Percentiles rank a stretch among this genome's conserved stretches.
These are phyloP conservation scores for Thymelicus sylvestris DNA, from an alignment of 2,888 invertebrate genomes.

Conservation along the genomic window DNA sequence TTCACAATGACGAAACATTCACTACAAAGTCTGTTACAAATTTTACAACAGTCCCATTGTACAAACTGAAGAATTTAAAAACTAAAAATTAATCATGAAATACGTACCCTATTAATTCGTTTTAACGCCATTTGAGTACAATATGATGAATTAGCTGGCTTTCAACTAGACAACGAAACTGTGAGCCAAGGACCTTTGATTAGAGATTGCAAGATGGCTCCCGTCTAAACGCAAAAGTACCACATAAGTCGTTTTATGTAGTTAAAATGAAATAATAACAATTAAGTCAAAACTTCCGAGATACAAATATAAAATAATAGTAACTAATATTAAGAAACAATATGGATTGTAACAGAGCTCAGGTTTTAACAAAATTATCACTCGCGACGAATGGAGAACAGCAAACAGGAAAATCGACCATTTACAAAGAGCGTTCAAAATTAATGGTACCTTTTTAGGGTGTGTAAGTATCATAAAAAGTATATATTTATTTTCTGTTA, in stretches of 20 bases:
- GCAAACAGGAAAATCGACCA: constrained; percentile 84
- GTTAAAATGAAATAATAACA: constrained; percentile 65
- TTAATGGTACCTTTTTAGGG: constrained; percentile 42
- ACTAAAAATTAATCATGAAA: constrained; percentile 63
- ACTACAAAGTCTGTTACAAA: constrained; percentile 78
- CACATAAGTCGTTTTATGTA: constrained; percentile 87
- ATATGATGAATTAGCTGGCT: constrained; percentile 89
- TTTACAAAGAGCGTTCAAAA: constrained; percentile 73
- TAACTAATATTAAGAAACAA: constrained; percentile 78
- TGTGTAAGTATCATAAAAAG: constrained; percentile 9
- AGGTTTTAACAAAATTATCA: constrained; percentile 73
- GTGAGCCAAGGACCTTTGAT: constrained; percentile 94
- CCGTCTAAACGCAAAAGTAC: constrained; percentile 91
- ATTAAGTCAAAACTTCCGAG: constrained; percentile 65
- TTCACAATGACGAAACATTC: constrained; percentile 88
- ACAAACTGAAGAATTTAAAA: constrained; percentile 52
- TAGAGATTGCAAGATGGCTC: constrained; percentile 95
- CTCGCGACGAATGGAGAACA: constrained; percentile 78
- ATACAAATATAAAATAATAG: constrained; percentile 75
- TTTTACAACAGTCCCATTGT: constrained; percentile 70
- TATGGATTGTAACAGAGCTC: constrained; percentile 71
- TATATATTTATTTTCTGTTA: constrained; percentile 15
- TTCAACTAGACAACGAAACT: constrained; percentile 92
- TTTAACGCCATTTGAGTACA: constrained; percentile 96
- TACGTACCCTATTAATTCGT: constrained; percentile 97